Evolutionary conservation across 2,113 vertebrate species (phyloP).

Genomic region (Lycaon pictus): DNA sequence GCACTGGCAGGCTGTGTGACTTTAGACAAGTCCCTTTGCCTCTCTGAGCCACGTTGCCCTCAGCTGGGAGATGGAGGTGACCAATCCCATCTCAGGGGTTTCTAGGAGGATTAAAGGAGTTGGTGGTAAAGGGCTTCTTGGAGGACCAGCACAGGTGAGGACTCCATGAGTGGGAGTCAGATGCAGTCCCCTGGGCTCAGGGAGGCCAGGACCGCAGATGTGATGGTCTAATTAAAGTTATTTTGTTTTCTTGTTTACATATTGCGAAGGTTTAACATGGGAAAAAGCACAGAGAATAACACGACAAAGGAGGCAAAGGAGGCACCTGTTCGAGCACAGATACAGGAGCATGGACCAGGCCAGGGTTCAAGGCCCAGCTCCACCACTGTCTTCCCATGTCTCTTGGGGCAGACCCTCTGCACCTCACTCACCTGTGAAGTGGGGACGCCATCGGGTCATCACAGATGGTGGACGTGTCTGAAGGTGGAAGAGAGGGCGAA

Average conservation of each 20-base stretch:
- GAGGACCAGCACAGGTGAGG: background rate
- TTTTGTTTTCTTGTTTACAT: background rate
- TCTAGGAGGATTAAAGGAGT: background rate
- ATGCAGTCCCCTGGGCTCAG: background rate
- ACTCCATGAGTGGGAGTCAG: background rate
- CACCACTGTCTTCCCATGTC: background rate
- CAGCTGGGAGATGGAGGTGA: background rate
- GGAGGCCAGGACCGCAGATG: background rate
- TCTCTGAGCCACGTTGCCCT: background rate
- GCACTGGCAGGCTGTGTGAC: background rate
- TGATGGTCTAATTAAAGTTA: background rate
- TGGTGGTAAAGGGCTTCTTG: background rate
- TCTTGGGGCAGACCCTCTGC: background rate
- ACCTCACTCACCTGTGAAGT: background rate
- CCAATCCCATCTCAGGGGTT: background rate
- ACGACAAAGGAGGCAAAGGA: background rate
- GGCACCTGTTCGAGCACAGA: too few relatives aligned
- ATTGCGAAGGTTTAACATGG: background rate
- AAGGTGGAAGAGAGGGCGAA: rapidly evolving
- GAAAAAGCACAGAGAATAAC: background rate
- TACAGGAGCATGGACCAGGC: background rate
- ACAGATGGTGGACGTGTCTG: background rate
- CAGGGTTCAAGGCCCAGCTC: background rate
- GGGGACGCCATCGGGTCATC: background rate
- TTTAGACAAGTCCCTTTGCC: background rate